These are phyloP conservation scores for Pelagia noctiluca DNA, from an alignment of 30 jellyfish, hydroid and myxozoan species.

Conservation along the genomic window DNA sequence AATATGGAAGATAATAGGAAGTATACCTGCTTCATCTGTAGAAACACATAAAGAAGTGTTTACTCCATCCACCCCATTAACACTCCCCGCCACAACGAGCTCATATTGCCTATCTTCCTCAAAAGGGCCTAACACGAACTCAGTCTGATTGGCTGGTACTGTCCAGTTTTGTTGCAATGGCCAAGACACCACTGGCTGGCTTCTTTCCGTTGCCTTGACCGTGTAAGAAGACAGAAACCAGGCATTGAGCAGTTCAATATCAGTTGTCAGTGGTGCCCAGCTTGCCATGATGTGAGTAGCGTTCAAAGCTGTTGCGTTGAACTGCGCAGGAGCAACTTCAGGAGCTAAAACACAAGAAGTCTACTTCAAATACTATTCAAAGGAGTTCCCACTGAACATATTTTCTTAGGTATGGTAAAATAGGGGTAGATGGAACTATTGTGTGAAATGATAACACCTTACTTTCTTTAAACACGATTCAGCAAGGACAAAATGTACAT, in stretches of 20 bases:
- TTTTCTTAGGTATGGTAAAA: too few relatives aligned
- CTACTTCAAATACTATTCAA: too few relatives aligned
- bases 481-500: too few relatives aligned
- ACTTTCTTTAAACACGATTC: too few relatives aligned
- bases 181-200: slow-evolving; percentile 6
- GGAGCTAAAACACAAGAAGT: slow-evolving; percentile 56
- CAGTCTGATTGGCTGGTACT: neutral
- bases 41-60: slow-evolving; percentile 33
- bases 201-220: slow-evolving; percentile 12
- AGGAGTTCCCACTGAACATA: too few relatives aligned
- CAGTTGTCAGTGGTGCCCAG: slow-evolving; percentile 62
- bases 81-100: slow-evolving; percentile 58
- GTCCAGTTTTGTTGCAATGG: neutral
- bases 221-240: slow-evolving; percentile 67
- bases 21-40: slow-evolving; percentile 61
- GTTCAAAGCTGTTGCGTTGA: slow-evolving; percentile 10
- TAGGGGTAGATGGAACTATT: too few relatives aligned
- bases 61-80: slow-evolving; percentile 52
- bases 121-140: slow-evolving; percentile 23
- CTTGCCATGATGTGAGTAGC: slow-evolving; percentile 4
- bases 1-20: neutral
- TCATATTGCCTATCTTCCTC: slow-evolving; percentile 38
- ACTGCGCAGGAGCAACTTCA: slow-evolving; percentile 50
- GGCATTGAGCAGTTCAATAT: slow-evolving; percentile 67
- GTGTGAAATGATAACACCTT: too few relatives aligned